Percentiles rank a stretch among this genome's conserved stretches.
phyloP scores from a whole-genome alignment of 2,888 invertebrate species.

The Melanchra persicariae region DNA sequence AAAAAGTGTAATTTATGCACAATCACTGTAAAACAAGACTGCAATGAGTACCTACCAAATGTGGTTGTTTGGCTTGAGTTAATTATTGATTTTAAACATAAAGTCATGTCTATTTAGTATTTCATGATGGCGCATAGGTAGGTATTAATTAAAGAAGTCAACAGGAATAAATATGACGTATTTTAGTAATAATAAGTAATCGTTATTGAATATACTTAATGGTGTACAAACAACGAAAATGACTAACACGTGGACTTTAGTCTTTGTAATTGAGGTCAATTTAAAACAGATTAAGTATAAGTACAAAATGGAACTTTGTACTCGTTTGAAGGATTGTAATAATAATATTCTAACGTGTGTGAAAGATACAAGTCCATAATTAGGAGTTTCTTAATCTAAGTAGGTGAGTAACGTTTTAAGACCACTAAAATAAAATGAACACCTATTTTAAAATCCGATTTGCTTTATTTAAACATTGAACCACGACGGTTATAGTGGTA shows the following conservation, averaged over 20 bases:
- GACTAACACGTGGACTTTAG: constrained; percentile 18
- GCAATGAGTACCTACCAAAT: not conserved
- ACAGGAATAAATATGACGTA: constrained; percentile 17
- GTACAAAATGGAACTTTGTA: constrained; percentile 2
- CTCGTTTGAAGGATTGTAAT: not conserved
- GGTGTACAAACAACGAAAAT: not conserved
- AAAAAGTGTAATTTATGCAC: constrained; percentile 28
- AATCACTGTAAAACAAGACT: constrained; percentile 16
- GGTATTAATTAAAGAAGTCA: not conserved
- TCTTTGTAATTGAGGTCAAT: constrained; percentile 12
- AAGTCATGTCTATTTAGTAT: not conserved
- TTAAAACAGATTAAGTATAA: constrained; percentile 4
- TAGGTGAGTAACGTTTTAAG: no score
- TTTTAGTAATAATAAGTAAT: not conserved
- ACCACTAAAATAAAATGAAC: no score
- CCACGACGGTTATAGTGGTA: no score
- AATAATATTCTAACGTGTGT: not conserved
- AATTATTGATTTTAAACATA: not conserved
- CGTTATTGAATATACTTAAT: not conserved
- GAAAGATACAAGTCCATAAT: not conserved
- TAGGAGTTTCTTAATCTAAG: not conserved
- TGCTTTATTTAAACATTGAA: no score
- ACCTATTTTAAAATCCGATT: no score
- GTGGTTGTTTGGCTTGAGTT: constrained; percentile 1
- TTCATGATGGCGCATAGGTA: constrained; percentile 1